Evolutionary conservation across 2,888 invertebrate species (phyloP).

Genomic region (Oscheius sp.): DNA sequence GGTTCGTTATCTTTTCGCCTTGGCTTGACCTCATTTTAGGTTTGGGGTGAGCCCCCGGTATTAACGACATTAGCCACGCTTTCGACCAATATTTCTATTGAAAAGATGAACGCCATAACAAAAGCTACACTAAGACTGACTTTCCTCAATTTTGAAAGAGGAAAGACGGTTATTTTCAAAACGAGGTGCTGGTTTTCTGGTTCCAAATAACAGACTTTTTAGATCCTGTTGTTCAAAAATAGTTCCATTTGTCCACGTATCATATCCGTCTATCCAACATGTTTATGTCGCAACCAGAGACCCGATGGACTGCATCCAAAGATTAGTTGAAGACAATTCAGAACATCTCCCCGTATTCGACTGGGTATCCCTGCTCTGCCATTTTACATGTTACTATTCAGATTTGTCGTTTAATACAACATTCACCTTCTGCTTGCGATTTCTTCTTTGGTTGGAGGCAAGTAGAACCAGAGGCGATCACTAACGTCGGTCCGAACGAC

Average conservation of each 20-base stretch:
- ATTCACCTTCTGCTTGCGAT: slow-evolving; percentile 20
- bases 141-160: slow-evolving; percentile 43
- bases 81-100: slow-evolving; percentile 42
- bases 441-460: slow-evolving; percentile 41
- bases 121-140: slow-evolving; percentile 39
- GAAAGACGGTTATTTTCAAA: slow-evolving; percentile 47
- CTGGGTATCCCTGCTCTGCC: slow-evolving; percentile 4
- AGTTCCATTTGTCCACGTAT: slow-evolving; percentile 45
- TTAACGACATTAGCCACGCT: slow-evolving; percentile 39
- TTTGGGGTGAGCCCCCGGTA: slow-evolving; percentile 48
- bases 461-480: slow-evolving; percentile 44
- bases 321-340: slow-evolving; percentile 39
- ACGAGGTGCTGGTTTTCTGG: slow-evolving; percentile 16
- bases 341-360: slow-evolving; percentile 32
- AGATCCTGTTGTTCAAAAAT: slow-evolving; percentile 44
- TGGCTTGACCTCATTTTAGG: slow-evolving; percentile 4
- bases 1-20: slow-evolving; percentile 27
- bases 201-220: background rate
- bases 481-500: slow-evolving; percentile 38
- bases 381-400: background rate
- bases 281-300: slow-evolving; percentile 43
- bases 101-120: slow-evolving; percentile 41
- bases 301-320: slow-evolving; percentile 37
- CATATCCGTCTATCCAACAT: slow-evolving; percentile 45
- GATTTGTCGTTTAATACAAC: slow-evolving; percentile 34